Percentiles rank a stretch among this genome's conserved stretches.
phyloP scores from a whole-genome alignment of 2,113 vertebrate species.

The Phalacrocorax carbo region DNA sequence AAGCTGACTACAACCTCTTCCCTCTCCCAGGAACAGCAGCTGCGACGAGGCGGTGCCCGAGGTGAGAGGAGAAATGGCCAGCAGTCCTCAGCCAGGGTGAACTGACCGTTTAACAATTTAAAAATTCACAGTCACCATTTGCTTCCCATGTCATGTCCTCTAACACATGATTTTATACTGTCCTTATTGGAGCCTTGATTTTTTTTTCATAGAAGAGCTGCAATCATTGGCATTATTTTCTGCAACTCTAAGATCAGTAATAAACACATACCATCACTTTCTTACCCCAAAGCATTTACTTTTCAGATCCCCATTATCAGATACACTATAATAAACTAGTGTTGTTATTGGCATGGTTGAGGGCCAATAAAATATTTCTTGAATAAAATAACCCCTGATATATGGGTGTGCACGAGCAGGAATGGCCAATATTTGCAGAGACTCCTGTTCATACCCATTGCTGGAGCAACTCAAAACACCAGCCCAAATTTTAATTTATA shows the following conservation, averaged over 20 bases:
- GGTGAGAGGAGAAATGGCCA: neutral
- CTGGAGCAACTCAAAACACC: neutral
- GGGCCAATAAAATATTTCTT: neutral
- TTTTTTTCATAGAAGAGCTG: neutral
- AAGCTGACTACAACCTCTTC: neutral
- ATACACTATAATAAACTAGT: neutral
- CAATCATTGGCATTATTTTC: neutral
- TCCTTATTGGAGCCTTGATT: neutral
- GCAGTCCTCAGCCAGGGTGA: neutral
- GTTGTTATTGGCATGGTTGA: neutral
- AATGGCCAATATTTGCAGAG: fast-evolving
- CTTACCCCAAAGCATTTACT: neutral
- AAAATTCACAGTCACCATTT: neutral
- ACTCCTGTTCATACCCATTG: neutral
- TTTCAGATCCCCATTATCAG: neutral
- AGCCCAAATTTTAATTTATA: neutral
- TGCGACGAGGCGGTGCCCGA: neutral
- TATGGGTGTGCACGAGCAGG: fast-evolving
- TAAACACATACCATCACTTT: neutral
- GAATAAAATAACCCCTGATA: neutral
- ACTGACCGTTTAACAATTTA: neutral
- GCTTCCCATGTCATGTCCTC: neutral
- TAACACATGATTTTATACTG: neutral
- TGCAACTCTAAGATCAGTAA: neutral
- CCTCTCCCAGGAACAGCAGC: neutral